These are phyloP conservation scores for Patella vulgata DNA, from an alignment of 1,140 invertebrate species.

Conservation along the genomic window DNA sequence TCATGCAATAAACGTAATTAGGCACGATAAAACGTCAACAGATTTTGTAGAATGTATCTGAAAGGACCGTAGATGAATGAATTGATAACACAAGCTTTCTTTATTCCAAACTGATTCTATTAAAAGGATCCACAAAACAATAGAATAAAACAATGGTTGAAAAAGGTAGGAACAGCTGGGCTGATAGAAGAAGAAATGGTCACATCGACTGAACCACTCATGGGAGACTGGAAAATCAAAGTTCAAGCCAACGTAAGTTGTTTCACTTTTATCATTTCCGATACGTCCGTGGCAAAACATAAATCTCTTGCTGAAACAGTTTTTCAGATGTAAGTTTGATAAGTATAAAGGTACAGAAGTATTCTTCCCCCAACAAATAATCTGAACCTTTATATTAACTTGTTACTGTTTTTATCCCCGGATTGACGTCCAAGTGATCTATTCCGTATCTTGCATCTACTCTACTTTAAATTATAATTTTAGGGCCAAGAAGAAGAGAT, in stretches of 20 bases:
- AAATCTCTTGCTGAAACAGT: not conserved
- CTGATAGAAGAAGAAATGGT: slow-evolving; percentile 71
- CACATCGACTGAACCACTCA: slow-evolving; percentile 69
- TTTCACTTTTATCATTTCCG: not conserved
- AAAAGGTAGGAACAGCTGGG: slow-evolving; percentile 68
- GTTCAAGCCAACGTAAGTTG: slow-evolving; percentile 59
- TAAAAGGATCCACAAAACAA: slow-evolving; percentile 70
- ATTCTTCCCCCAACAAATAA: slow-evolving; percentile 52
- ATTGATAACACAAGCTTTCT: not conserved
- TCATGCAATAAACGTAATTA: not conserved
- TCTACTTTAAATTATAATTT: no score
- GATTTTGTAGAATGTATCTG: not conserved
- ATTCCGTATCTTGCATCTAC: no score
- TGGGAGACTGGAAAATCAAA: slow-evolving; percentile 74
- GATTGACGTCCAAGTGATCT: no score
- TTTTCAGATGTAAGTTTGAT: not conserved
- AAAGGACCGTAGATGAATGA: not conserved
- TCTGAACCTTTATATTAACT: no score
- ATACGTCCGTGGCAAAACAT: not conserved
- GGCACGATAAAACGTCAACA: not conserved
- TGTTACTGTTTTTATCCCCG: no score
- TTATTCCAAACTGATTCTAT: not conserved
- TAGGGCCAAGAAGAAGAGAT: slow-evolving; percentile 63
- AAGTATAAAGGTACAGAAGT: slow-evolving; percentile 8
- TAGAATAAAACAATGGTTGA: slow-evolving; percentile 71